phyloP scores from a whole-genome alignment of 2,797 vertebrate genomes.

The Cyclura pinguis region DNA sequence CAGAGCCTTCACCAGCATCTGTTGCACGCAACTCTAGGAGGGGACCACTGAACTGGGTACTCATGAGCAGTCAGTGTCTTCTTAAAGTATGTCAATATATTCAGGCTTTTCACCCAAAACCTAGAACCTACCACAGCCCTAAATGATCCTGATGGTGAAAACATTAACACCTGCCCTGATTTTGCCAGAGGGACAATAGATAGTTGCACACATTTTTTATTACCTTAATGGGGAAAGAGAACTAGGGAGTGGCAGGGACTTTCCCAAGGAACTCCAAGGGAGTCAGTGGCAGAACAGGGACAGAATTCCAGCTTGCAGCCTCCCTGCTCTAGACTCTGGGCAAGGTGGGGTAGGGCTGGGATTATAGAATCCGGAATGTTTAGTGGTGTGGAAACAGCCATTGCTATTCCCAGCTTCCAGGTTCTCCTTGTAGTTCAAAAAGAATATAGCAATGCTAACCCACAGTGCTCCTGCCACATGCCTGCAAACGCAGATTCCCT shows the following conservation, averaged over 20 bases:
- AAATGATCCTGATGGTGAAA: slow-evolving; percentile 23
- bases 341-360: neutral
- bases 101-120: slow-evolving; percentile 4
- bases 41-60: neutral
- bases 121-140: neutral
- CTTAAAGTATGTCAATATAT: neutral
- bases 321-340: neutral
- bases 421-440: neutral
- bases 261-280: slow-evolving; percentile 25
- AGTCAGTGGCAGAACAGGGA: neutral
- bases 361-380: neutral
- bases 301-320: neutral
- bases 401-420: neutral
- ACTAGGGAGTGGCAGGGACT: slow-evolving; percentile 40
- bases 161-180: slow-evolving; percentile 9
- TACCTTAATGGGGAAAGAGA: neutral
- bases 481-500: neutral
- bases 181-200: neutral
- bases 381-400: neutral
- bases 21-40: neutral
- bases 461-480: slow-evolving; percentile 19
- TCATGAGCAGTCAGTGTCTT: neutral
- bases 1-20: neutral
- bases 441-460: neutral
- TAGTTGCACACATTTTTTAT: slow-evolving; percentile 16